phyloP scores from a whole-genome alignment of 2,888 invertebrate species.

The Lasioglossum marginatum region DNA sequence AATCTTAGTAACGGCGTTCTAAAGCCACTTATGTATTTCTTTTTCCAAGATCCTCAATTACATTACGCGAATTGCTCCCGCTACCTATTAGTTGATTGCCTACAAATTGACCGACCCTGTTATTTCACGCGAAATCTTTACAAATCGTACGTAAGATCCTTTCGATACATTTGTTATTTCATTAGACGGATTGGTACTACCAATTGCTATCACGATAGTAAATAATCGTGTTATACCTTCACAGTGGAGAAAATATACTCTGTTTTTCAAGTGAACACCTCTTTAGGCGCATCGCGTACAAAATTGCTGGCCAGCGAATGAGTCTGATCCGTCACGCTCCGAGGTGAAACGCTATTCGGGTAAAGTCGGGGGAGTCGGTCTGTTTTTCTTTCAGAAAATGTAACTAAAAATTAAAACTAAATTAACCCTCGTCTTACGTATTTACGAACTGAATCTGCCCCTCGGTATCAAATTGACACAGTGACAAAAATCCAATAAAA shows the following conservation, averaged over 20 bases:
- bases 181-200: background rate
- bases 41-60: slow-evolving; percentile 43
- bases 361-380: too few relatives aligned
- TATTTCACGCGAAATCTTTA: slow-evolving; percentile 21
- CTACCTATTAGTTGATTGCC: slow-evolving; percentile 52
- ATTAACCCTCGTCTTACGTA: too few relatives aligned
- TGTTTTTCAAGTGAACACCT: too few relatives aligned
- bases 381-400: background rate
- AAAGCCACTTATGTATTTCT: slow-evolving; percentile 52
- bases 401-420: background rate
- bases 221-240: background rate
- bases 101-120: slow-evolving; percentile 26
- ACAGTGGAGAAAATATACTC: background rate
- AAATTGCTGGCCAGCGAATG: too few relatives aligned
- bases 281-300: too few relatives aligned
- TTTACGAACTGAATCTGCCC: too few relatives aligned
- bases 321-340: too few relatives aligned
- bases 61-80: slow-evolving; percentile 51
- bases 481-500: too few relatives aligned
- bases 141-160: background rate
- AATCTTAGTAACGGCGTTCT: slow-evolving; percentile 48
- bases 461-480: too few relatives aligned
- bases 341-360: too few relatives aligned
- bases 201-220: background rate
- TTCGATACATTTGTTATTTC: background rate